Percentiles rank a stretch among this genome's conserved stretches.
These are phyloP conservation scores for Cardiocondyla obscurior DNA, from an alignment of 1,140 invertebrate genomes.

Conservation along the genomic window DNA sequence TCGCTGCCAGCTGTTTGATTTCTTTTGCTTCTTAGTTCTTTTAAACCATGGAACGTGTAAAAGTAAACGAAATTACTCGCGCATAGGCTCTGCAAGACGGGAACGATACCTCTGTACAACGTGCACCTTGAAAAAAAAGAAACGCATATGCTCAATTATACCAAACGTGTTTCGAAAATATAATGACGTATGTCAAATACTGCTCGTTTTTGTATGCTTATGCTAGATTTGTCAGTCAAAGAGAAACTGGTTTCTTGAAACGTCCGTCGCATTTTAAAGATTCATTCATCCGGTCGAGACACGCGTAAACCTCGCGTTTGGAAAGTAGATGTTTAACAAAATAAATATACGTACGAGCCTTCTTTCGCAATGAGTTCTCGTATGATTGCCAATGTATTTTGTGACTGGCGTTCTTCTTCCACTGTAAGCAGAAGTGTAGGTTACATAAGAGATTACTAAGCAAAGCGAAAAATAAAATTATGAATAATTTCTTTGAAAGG, in stretches of 20 bases:
- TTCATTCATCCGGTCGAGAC: background rate
- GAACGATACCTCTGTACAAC: slow-evolving; percentile 92
- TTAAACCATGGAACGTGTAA: slow-evolving; percentile 94
- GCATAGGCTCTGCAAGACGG: slow-evolving; percentile 92
- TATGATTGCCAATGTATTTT: slow-evolving; percentile 86
- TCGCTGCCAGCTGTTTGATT: slow-evolving; percentile 88
- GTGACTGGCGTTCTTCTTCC: slow-evolving; percentile 86
- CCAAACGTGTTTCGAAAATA: background rate
- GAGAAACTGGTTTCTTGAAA: background rate
- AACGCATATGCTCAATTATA: background rate
- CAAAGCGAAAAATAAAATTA: background rate
- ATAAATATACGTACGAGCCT: slow-evolving; percentile 87
- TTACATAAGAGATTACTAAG: background rate
- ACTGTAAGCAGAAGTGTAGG: slow-evolving; percentile 83
- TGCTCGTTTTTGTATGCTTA: background rate
- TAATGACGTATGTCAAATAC: background rate
- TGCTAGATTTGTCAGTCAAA: background rate
- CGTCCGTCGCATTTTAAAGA: background rate
- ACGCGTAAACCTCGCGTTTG: background rate
- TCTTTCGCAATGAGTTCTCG: slow-evolving; percentile 87
- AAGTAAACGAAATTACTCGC: slow-evolving; percentile 97
- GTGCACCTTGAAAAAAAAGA: slow-evolving; percentile 46
- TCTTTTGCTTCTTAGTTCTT: slow-evolving; percentile 84
- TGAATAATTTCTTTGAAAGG: background rate
- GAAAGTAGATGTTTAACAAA: background rate